Evolutionary conservation across 2,888 invertebrate species (phyloP).

Genomic region (Craniophora ligustri): DNA sequence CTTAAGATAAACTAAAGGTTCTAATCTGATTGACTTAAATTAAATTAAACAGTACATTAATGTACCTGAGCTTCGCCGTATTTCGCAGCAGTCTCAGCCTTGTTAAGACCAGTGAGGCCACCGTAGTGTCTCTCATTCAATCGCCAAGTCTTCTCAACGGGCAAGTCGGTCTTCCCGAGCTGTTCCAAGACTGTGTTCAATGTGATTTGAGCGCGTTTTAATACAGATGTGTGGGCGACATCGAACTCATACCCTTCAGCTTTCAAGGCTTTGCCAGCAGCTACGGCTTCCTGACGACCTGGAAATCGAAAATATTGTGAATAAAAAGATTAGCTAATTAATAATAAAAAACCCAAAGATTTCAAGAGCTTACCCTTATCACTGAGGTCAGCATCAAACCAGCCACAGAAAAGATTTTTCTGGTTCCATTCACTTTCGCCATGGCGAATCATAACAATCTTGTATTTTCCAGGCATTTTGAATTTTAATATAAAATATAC

Average conservation of each 20-base stretch:
- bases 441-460: constrained; percentile 92
- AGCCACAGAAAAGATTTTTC: constrained; percentile 92
- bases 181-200: constrained; percentile 91
- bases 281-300: constrained; percentile 91
- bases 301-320: not conserved
- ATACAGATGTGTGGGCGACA: constrained; percentile 93
- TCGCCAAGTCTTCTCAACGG: constrained; percentile 93
- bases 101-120: constrained; percentile 94
- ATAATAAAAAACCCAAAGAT: not conserved
- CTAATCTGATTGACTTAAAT: too few species aligned
- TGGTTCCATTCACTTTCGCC: constrained; percentile 94
- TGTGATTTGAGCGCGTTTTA: constrained; percentile 93
- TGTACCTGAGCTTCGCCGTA: constrained; percentile 94
- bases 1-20: not conserved
- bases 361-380: constrained; percentile 87
- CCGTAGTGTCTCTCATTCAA: constrained; percentile 97
- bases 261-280: constrained; percentile 92
- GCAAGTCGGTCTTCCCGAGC: constrained; percentile 90
- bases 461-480: constrained; percentile 85
- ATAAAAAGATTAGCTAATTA: not conserved
- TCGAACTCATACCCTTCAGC: constrained; percentile 92
- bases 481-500: constrained; percentile 11
- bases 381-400: constrained; percentile 92
- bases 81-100: constrained; percentile 94
- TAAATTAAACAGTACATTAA: not conserved